phyloP scores from a whole-genome alignment of 1,140 invertebrate species.

The Zaprionus ornatus region DNA sequence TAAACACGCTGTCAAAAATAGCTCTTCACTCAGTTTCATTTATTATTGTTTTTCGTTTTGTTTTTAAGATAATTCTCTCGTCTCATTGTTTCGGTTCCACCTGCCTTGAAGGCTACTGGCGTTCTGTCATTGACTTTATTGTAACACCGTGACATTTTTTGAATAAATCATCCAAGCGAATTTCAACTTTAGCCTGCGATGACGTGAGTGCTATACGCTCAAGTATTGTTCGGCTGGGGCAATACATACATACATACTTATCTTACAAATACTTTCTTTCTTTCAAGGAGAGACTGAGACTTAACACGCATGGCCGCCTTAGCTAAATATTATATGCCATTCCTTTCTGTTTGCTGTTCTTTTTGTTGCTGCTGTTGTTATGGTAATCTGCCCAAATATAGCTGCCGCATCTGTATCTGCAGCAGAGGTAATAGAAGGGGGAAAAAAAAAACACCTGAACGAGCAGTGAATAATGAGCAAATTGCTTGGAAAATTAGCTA shows the following conservation, averaged over 20 bases:
- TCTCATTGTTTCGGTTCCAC: constrained; percentile 20
- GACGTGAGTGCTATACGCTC: constrained; percentile 60
- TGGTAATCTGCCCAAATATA: constrained; percentile 75
- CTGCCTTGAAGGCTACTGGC: constrained; percentile 17
- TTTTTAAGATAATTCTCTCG: constrained; percentile 23
- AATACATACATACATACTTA: constrained; percentile 20
- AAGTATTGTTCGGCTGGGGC: neutral
- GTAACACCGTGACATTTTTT: constrained; percentile 64
- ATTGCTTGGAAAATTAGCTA: constrained; percentile 73
- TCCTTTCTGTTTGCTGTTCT: constrained; percentile 8
- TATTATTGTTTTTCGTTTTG: constrained; percentile 1
- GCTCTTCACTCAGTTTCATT: constrained; percentile 8
- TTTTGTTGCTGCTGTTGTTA: constrained; percentile 28
- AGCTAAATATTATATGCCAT: constrained; percentile 46
- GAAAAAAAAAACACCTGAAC: constrained; percentile 50
- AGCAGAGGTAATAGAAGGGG: constrained; percentile 14
- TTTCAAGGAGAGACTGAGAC: neutral
- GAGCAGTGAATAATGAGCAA: constrained; percentile 73
- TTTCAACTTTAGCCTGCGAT: constrained; percentile 36
- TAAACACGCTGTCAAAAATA: neutral
- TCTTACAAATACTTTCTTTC: constrained; percentile 54
- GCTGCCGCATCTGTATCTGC: constrained; percentile 29
- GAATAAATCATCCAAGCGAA: constrained; percentile 64
- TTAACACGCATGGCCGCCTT: constrained; percentile 62
- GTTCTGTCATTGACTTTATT: constrained; percentile 71